A percentile compares a stretch with the other conserved stretches of the same genome.
Evolutionary conservation across 2,888 invertebrate species (phyloP).

Genomic region (Chelonus formosanus): DNA sequence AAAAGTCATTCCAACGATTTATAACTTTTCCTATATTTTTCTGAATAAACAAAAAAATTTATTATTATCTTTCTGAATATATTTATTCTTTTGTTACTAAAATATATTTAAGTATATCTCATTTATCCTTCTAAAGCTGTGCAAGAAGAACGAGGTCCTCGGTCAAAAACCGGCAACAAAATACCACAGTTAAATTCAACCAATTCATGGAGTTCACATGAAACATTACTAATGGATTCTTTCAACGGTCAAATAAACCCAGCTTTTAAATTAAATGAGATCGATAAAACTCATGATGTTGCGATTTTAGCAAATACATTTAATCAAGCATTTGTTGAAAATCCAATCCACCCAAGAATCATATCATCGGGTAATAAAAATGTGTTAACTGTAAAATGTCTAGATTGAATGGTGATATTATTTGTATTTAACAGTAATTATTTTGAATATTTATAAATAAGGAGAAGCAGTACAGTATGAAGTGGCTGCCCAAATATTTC

Average conservation of each 20-base stretch:
- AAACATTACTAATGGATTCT: slow-evolving; percentile 22
- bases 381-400: slow-evolving; percentile 20
- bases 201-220: slow-evolving; percentile 29
- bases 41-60: no score
- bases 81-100: not conserved
- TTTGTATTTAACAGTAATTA: slow-evolving; percentile 1
- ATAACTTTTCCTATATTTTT: no score
- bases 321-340: no score
- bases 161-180: slow-evolving; percentile 64
- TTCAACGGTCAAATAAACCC: not conserved
- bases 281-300: no score
- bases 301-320: no score
- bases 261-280: no score
- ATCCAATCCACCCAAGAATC: no score
- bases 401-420: slow-evolving; percentile 9
- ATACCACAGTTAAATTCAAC: slow-evolving; percentile 37
- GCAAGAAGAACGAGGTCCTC: slow-evolving; percentile 84
- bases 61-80: no score
- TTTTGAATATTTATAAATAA: slow-evolving; percentile 18
- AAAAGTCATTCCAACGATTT: no score
- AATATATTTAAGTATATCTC: not conserved
- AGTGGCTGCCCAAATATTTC: slow-evolving; percentile 70
- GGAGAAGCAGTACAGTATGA: slow-evolving; percentile 65
- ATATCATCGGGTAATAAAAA: no score
- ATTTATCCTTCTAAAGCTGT: slow-evolving; percentile 70